Conservation (phyloP, 2,113 vertebrate genomes). For the Oceanites oceanicus region DNA sequence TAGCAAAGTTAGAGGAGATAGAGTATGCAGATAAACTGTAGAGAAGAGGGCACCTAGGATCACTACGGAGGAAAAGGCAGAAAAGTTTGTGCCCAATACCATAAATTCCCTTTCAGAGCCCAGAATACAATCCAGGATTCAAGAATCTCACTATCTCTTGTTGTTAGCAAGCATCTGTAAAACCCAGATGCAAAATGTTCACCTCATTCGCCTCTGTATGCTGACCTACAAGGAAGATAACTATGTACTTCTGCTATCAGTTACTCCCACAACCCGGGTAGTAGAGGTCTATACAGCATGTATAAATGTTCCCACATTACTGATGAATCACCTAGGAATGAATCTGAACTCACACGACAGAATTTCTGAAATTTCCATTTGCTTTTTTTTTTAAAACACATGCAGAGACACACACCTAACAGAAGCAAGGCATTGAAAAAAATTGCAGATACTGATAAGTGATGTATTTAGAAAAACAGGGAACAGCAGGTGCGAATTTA, state of each 20-base stretch:
- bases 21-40: background rate
- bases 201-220: background rate
- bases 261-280: background rate
- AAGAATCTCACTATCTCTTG: background rate
- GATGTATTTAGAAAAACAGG: background rate
- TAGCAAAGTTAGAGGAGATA: background rate
- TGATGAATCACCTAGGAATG: background rate
- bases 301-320: background rate
- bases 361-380: slow-evolving; percentile 2
- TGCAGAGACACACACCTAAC: background rate
- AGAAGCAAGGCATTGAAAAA: background rate
- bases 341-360: background rate
- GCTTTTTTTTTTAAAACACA: background rate
- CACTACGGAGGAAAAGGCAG: background rate
- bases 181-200: background rate
- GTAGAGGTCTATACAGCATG: background rate
- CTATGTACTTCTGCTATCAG: slow-evolving; percentile 10
- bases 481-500: background rate
- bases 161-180: background rate
- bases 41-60: background rate
- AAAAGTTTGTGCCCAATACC: background rate
- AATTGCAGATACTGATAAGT: background rate
- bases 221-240: slow-evolving; percentile 49
- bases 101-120: background rate
- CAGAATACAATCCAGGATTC: background rate